phyloP scores from a whole-genome alignment of 2,888 invertebrate species.

The Pediacus dermestoides region DNA sequence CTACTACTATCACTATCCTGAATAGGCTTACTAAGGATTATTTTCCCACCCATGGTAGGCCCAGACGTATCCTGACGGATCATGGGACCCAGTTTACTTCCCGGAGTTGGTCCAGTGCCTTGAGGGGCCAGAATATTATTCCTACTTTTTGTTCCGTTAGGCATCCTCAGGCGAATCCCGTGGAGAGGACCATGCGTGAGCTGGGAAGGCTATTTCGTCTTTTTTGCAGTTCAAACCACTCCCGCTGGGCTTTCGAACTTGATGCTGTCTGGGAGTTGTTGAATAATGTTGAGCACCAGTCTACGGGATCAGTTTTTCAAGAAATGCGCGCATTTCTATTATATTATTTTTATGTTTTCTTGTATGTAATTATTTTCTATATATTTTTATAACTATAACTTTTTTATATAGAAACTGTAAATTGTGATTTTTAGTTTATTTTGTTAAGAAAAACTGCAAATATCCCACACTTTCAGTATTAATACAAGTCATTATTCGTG shows the following conservation, averaged over 20 bases:
- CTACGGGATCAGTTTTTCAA: constrained; percentile 6
- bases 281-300: constrained; percentile 4
- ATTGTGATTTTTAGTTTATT: no score
- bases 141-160: not conserved
- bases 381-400: no score
- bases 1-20: not conserved
- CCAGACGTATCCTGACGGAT: not conserved
- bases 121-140: not conserved
- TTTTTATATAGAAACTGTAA: no score
- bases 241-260: constrained; percentile 2
- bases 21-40: constrained; percentile 1
- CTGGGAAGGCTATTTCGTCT: constrained; percentile 3
- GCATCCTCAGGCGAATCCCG: constrained; percentile 5
- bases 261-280: not conserved
- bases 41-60: not conserved
- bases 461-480: no score
- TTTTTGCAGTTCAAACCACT: constrained; percentile 3
- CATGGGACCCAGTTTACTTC: constrained; percentile 10
- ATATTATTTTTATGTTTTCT: no score
- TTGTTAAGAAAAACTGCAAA: no score
- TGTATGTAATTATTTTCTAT: no score
- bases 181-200: constrained; percentile 5
- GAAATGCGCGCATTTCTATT: no score
- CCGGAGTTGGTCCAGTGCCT: not conserved
- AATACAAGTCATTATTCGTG: no score